A percentile compares a stretch with the other conserved stretches of the same genome.
These are phyloP conservation scores for Microcebus tavaratra DNA, from an alignment of 2,113 vertebrate genomes.

Conservation along the genomic window DNA sequence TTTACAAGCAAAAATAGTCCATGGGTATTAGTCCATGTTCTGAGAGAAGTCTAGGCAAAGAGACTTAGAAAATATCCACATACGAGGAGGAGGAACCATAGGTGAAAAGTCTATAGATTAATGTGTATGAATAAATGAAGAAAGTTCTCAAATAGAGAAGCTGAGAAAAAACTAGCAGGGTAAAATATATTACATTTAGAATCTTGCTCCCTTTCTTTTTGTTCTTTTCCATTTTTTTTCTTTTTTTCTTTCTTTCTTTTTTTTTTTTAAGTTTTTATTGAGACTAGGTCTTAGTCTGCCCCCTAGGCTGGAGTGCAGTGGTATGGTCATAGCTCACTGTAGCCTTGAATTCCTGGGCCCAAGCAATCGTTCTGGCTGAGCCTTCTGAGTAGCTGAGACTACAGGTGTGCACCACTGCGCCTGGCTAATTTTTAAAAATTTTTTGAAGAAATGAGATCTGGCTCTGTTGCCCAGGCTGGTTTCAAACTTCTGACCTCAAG, in stretches of 20 bases:
- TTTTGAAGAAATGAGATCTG: no score
- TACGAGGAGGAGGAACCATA: not conserved
- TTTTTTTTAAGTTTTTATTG: no score
- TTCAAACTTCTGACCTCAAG: no score
- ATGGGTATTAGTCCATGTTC: not conserved
- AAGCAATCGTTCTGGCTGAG: no score
- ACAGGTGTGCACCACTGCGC: no score
- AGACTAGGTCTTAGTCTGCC: no score
- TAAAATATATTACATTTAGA: not conserved
- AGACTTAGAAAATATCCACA: slow-evolving; percentile 31
- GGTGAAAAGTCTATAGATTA: not conserved
- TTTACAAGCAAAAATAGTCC: slow-evolving; percentile 29
- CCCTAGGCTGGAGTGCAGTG: no score
- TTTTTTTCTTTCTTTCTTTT: not conserved
- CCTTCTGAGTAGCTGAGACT: no score
- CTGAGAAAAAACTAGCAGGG: slow-evolving; percentile 12
- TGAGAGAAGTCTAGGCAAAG: slow-evolving; percentile 16
- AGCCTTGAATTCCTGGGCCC: no score
- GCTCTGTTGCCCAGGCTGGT: no score
- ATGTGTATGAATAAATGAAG: not conserved
- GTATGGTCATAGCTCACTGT: no score
- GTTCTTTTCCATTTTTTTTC: not conserved
- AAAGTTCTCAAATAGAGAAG: slow-evolving; percentile 7
- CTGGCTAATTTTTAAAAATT: no score
- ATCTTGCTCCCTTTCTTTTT: not conserved